Base-by-base conservation (phyloP, 2,113 vertebrate species). In the Aldabrachelys gigantea region DNA sequence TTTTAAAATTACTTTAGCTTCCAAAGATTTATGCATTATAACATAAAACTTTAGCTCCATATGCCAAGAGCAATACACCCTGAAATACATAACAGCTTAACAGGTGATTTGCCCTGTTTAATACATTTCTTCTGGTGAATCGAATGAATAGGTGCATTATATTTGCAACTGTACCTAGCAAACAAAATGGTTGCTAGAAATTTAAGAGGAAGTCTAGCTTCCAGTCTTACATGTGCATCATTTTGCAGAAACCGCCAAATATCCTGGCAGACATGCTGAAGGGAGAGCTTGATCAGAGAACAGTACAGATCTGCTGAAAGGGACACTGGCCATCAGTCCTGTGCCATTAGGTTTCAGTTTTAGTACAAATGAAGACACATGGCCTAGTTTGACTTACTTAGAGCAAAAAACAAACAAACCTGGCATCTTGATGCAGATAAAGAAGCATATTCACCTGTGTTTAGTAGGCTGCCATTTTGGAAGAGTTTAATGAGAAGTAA, bases 1-100 rank as follows among this genome's bases (percentile, higher is more conserved):
- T 96, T 98, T 97, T 93, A 91, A 89, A 96, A 97, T 96, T 97
- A 97, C 93, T 95, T 94, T 84, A 95, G 86, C 90, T 97, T 97
- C 96, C 94, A 93, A 98, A 92, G 92, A 93, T 89, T 92, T 97
- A 97, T 86, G 79, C 89, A 49, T 95, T 89, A 96, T 97, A 97
- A 98, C 93, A 93, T 97, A 95, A 98, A 97, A 96, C 96, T 96
- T 94, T 93, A 96, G 91, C 89, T 95, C 93, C 93, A 91, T 82
- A 90, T 90, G 87, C 95, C 95, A 95, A 88, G 86, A 89, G 84
- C 89, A 91, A 93, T 94, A 93, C 82, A 93, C 87, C 96, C 59
- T 96, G 95, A 97, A 88, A 97, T 85, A 56, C 92, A 94, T 94
- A 95, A 94, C 93, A 89, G 88, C 92, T 97, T 91, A 97, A 97